Conservation (phyloP, 2,888 invertebrate genomes). For the Cryptus viduatorius region DNA sequence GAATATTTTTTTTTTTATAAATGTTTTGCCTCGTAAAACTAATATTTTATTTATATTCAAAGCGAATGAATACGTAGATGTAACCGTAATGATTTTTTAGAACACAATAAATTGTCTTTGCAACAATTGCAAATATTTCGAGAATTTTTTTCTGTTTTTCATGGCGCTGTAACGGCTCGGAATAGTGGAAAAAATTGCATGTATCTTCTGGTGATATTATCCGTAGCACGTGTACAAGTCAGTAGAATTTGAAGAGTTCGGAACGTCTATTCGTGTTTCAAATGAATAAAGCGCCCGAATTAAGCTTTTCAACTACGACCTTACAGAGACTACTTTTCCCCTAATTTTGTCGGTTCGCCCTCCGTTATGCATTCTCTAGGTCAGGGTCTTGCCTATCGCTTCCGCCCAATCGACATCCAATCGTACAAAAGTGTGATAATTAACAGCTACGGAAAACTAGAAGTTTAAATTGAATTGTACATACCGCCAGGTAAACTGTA, state of each 20-base stretch:
- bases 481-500: conserved; percentile 9
- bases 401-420: not conserved
- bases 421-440: conserved; percentile 1
- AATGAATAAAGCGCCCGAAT: conserved; percentile 32
- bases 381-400: conserved; percentile 45
- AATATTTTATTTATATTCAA: not conserved
- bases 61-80: not conserved
- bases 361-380: conserved; percentile 38
- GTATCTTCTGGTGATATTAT: not conserved
- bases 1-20: not conserved
- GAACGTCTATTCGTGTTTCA: conserved; percentile 46
- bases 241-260: conserved; percentile 17
- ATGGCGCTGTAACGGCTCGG: no score
- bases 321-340: conserved; percentile 22
- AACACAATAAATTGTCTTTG: no score
- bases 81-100: no score
- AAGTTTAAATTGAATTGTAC: conserved; percentile 11
- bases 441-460: not conserved
- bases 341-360: conserved; percentile 37
- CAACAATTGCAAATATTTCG: no score
- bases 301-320: conserved; percentile 53
- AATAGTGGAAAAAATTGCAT: not conserved
- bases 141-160: no score
- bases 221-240: conserved; percentile 3
- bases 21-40: not conserved